A percentile compares a stretch with the other conserved stretches of the same genome.
Conservation (phyloP, 2,113 vertebrate species). For the Chaetorhynchus papuensis region DNA sequence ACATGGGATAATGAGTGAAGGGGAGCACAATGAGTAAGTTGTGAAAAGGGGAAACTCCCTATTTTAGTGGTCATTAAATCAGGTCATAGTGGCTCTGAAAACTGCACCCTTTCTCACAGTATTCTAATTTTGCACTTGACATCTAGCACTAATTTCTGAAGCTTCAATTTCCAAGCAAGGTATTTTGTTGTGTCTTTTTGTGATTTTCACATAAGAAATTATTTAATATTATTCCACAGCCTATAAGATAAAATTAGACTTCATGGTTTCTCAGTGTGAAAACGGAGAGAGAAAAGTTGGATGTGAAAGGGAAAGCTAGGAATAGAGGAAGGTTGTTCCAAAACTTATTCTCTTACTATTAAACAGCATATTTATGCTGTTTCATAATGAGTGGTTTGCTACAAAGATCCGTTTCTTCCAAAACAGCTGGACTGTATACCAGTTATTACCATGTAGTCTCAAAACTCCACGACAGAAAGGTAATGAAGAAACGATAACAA, state of each 20-base stretch:
- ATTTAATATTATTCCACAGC: not conserved
- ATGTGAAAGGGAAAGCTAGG: not conserved
- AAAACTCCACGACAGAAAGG: not conserved
- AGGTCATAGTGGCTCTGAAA: not conserved
- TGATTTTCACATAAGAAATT: not conserved
- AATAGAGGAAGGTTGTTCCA: not conserved
- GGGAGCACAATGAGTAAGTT: not conserved
- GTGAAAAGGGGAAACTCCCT: not conserved
- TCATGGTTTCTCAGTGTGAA: not conserved
- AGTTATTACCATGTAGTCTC: not conserved
- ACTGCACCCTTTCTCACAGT: not conserved
- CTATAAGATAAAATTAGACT: slow-evolving; percentile 8
- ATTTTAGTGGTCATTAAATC: accelerated
- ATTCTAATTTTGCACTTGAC: not conserved
- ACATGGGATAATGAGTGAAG: not conserved
- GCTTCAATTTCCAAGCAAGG: not conserved
- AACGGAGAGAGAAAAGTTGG: not conserved
- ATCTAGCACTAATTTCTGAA: not conserved
- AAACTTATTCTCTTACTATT: not conserved
- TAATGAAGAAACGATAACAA: not conserved
- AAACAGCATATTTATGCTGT: not conserved
- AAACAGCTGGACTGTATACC: not conserved
- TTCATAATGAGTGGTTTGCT: not conserved
- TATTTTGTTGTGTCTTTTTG: not conserved
- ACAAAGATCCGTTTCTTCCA: not conserved